These are phyloP conservation scores for Larimichthys crocea DNA, from an alignment of 2,113 vertebrate species.

Conservation along the genomic window DNA sequence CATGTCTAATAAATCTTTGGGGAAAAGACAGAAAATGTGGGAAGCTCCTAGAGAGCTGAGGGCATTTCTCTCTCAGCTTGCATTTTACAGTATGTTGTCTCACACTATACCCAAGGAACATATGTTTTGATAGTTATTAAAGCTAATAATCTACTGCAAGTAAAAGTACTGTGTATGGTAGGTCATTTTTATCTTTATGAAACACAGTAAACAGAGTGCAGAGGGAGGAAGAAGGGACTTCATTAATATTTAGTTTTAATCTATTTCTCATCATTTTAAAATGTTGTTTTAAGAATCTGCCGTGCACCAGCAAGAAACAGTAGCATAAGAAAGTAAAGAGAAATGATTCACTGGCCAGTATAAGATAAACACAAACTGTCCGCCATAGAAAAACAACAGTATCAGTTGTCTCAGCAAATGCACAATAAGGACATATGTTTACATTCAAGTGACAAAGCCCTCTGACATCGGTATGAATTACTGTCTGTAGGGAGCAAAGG, in stretches of 20 bases:
- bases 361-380: background rate
- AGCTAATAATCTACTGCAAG: slow-evolving; percentile 17
- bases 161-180: background rate
- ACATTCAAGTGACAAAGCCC: slow-evolving; percentile 9
- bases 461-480: background rate
- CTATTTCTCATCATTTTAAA: background rate
- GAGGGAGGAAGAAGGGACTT: too few relatives aligned
- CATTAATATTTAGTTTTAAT: background rate
- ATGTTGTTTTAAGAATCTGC: background rate
- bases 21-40: slow-evolving; percentile 57
- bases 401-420: background rate
- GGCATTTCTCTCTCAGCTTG: slow-evolving; percentile 48
- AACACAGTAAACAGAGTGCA: background rate
- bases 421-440: slow-evolving; percentile 1
- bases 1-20: slow-evolving; percentile 77
- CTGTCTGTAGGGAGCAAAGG: background rate
- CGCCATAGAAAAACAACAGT: background rate
- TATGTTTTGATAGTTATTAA: slow-evolving; percentile 11
- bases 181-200: background rate
- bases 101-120: background rate
- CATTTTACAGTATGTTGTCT: slow-evolving; percentile 30
- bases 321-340: slow-evolving; percentile 5
- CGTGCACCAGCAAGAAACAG: background rate
- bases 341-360: background rate
- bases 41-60: slow-evolving; percentile 45